These are phyloP conservation scores for Proterorhinus semilunaris DNA, from an alignment of 2,113 vertebrate species.

Conservation along the genomic window DNA sequence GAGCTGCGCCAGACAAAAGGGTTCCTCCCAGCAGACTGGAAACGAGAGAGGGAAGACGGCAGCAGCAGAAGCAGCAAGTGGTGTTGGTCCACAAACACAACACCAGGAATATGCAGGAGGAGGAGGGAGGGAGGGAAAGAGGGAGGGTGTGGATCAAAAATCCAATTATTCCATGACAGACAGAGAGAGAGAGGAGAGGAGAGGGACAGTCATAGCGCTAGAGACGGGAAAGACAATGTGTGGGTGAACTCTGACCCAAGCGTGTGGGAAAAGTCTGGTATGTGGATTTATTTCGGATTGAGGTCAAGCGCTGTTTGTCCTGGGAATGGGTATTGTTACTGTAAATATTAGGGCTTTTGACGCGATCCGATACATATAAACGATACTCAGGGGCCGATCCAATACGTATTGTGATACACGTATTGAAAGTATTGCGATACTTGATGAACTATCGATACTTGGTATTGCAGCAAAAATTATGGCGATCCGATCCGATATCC, in stretches of 20 bases:
- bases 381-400: too few species aligned
- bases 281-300: constrained; percentile 22
- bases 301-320: constrained; percentile 21
- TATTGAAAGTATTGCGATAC: too few species aligned
- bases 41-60: constrained; percentile 24
- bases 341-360: neutral
- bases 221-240: constrained; percentile 47
- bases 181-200: constrained; percentile 34
- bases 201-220: constrained; percentile 33
- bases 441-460: too few species aligned
- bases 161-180: constrained; percentile 71
- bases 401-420: too few species aligned
- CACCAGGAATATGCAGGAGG: constrained; percentile 19
- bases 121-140: constrained; percentile 10
- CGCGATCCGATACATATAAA: too few species aligned
- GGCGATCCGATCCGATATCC: too few species aligned
- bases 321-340: neutral
- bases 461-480: too few species aligned
- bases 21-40: constrained; percentile 39
- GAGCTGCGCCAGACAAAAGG: constrained; percentile 41
- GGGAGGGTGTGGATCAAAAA: constrained; percentile 66
- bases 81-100: constrained; percentile 26
- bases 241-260: constrained; percentile 36
- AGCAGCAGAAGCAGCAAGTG: constrained; percentile 28
- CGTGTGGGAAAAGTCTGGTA: constrained; percentile 8